A percentile compares a stretch with the other conserved stretches of the same genome.
phyloP scores from a whole-genome alignment of 2,113 vertebrate species.

The Uria lomvia region DNA sequence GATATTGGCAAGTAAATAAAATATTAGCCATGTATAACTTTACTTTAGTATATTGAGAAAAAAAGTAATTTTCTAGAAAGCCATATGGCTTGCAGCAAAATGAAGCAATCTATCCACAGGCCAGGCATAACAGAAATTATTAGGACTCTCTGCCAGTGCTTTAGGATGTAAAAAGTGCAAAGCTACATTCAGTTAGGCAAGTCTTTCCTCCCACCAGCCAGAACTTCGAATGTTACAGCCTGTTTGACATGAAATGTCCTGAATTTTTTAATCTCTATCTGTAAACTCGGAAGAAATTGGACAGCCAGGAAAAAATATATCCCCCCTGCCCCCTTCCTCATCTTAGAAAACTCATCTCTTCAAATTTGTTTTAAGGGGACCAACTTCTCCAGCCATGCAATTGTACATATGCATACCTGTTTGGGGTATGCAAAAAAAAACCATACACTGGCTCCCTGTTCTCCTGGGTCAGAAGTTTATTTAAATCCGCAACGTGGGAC shows the following conservation, averaged over 20 bases:
- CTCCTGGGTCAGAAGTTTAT: not conserved
- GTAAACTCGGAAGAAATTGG: not conserved
- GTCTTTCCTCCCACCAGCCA: not conserved
- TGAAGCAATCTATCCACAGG: not conserved
- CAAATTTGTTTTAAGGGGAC: not conserved
- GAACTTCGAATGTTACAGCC: not conserved
- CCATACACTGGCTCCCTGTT: rapidly evolving
- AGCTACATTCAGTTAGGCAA: not conserved
- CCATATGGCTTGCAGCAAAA: not conserved
- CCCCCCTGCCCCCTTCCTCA: not conserved
- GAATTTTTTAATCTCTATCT: not conserved
- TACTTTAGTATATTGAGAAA: not conserved
- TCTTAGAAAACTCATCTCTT: not conserved
- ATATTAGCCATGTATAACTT: not conserved
- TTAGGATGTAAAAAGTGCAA: not conserved
- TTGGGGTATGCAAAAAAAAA: not conserved
- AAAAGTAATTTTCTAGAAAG: not conserved
- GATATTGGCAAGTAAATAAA: not conserved
- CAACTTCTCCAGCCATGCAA: not conserved
- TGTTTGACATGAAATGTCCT: not conserved
- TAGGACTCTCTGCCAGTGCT: not conserved
- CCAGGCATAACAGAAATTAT: not conserved
- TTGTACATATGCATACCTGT: not conserved
- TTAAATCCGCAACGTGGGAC: not conserved
- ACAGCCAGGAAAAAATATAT: not conserved